Base-by-base conservation (phyloP, 64 coral and sea anemone species). In the Montipora sp. region DNA sequence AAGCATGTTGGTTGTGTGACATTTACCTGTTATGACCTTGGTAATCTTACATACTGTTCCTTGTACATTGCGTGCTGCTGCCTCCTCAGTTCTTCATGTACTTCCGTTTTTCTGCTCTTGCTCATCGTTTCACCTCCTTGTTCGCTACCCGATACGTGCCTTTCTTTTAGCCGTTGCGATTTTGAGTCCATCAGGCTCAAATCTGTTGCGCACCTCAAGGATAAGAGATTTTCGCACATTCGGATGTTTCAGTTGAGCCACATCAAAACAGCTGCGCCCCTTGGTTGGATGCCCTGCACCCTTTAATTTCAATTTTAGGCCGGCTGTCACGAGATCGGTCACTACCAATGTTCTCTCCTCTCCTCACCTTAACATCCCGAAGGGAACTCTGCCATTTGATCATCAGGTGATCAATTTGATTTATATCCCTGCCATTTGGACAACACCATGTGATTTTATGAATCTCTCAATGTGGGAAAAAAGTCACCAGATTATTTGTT, bases 261-360 rank as follows among this genome's bases (percentile, higher is more conserved):
- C 59, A 68, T 84, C 81, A 8, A 59, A 48, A 15, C 7, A 10
- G 10, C 49, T 47, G 11, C 15, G 45, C 16, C 12, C 15, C 19
- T 47, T 70, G 46, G 59, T 1, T 47, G 36, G 3, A 15, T 5
- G 12, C 22, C 59, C 44, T 67, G 46, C 24, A 84, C 44, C 43
- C 81, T 68, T 67, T 68, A 84, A n/a, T 20, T 87, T 87, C 61
- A 87, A n/a, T 73, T 87, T 87, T 15, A 87, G 46, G 45, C 48
- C 16, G 45, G 63, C 63, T 49, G 69, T 70, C 47, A 73, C 83
- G 13, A 87, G 47, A 69, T 70, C 73, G 83, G 46, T 73, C 83
- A 51, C 60, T 69, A 5, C 60, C 60, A 84, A 84, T 83, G 51
- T 84, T 2, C 5, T 20, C 81, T 69, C 81, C 77, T 47, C 77